Conservation (phyloP, 2,888 invertebrate species). For the Chromoteleia sp. region DNA sequence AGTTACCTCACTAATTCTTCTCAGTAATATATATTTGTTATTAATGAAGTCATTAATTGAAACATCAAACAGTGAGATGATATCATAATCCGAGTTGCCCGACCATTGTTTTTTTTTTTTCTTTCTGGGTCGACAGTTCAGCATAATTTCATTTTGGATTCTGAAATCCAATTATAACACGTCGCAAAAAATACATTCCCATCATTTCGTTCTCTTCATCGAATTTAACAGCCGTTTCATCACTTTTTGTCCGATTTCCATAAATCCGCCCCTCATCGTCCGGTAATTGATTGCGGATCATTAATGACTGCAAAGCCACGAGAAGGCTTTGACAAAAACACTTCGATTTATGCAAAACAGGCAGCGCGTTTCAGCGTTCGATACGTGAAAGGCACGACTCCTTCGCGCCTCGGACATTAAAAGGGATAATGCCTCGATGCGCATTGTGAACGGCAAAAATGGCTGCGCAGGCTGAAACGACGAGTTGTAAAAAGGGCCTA, state of each 20-base stretch:
- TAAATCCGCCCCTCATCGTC: conserved; percentile 5
- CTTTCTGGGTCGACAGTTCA: too few relatives aligned
- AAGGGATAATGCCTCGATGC: conserved; percentile 39
- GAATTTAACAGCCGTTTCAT: conserved; percentile 1
- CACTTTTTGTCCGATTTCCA: conserved; percentile 7
- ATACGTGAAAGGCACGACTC: conserved; percentile 43
- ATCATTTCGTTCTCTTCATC: conserved; percentile 2
- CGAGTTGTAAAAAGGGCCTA: conserved; percentile 58
- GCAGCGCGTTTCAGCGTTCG: background rate
- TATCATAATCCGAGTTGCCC: too few relatives aligned
- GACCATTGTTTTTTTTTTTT: too few relatives aligned
- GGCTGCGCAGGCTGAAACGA: conserved; percentile 12
- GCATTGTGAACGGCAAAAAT: conserved; percentile 42
- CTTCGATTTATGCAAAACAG: conserved; percentile 46
- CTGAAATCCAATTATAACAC: conserved; percentile 2
- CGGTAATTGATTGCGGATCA: conserved; percentile 26
- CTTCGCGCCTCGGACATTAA: conserved; percentile 48
- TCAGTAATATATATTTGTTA: too few relatives aligned
- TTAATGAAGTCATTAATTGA: too few relatives aligned
- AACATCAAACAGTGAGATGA: too few relatives aligned
- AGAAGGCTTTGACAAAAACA: conserved; percentile 15
- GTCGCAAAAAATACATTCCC: background rate
- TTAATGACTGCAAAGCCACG: background rate
- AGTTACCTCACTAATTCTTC: too few relatives aligned
- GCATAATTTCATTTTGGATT: too few relatives aligned